Conservation (phyloP, 2,113 vertebrate species). For the Mohoua ochrocephala region DNA sequence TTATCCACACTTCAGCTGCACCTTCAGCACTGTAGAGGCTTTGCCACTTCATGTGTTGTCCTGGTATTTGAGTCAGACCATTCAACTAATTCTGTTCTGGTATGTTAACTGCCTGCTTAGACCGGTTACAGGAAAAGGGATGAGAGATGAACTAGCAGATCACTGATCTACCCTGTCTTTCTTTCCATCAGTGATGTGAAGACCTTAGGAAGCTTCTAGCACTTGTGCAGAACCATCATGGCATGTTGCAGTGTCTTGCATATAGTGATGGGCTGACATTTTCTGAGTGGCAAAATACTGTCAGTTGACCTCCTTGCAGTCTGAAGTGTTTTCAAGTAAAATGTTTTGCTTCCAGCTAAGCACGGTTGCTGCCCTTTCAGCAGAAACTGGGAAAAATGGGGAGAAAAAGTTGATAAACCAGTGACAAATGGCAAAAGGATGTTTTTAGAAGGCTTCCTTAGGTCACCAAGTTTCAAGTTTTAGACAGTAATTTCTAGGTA, state of each 20-base stretch:
- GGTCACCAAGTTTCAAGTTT: not conserved
- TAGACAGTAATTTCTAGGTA: not conserved
- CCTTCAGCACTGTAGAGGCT: not conserved
- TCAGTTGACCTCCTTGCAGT: not conserved
- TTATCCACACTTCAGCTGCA: not conserved
- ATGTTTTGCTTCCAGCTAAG: not conserved
- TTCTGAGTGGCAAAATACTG: not conserved
- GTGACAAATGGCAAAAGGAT: not conserved
- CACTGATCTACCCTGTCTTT: not conserved
- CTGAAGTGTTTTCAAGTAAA: not conserved
- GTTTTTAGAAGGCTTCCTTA: not conserved
- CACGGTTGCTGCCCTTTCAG: not conserved
- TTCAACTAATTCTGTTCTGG: not conserved
- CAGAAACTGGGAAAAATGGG: not conserved
- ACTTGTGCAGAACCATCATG: not conserved
- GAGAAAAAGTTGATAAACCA: not conserved
- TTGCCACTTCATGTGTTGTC: not conserved
- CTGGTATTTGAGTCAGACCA: not conserved
- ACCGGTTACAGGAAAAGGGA: not conserved
- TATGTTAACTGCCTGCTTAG: not conserved
- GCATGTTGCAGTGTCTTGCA: not conserved
- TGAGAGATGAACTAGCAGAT: not conserved
- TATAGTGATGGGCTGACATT: not conserved
- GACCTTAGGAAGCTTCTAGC: not conserved
- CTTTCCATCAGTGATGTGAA: not conserved